phyloP scores from a whole-genome alignment of 2,888 invertebrate genomes.

The Dolichomitus sp. region DNA sequence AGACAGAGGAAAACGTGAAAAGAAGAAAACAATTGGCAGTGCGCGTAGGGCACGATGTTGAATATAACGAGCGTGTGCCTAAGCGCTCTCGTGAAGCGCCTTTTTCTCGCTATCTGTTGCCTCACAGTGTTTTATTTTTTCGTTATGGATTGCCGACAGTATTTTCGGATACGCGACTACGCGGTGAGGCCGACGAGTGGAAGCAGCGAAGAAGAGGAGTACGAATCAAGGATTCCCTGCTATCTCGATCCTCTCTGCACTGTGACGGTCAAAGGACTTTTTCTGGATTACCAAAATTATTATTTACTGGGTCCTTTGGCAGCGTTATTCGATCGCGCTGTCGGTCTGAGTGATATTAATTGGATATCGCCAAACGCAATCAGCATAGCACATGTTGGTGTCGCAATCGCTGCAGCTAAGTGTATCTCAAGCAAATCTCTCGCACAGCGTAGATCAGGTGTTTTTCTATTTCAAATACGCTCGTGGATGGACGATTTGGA shows the following conservation, averaged over 20 bases:
- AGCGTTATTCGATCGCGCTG: constrained; percentile 90
- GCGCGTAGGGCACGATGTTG: constrained; percentile 21
- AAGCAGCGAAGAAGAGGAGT: constrained; percentile 78
- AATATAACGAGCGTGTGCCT: background rate
- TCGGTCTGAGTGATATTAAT: constrained; percentile 88
- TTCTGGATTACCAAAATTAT: constrained; percentile 94
- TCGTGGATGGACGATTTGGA: constrained; percentile 95
- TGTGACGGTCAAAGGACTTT: constrained; percentile 93
- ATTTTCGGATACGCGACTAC: constrained; percentile 91
- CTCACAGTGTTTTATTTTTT: constrained; percentile 86
- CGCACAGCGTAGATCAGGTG: constrained; percentile 91
- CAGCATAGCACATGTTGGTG: constrained; percentile 92
- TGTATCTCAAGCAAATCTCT: constrained; percentile 92
- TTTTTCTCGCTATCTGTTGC: background rate
- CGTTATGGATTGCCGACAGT: constrained; percentile 92
- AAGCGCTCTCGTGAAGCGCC: constrained; percentile 17
- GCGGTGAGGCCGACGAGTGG: constrained; percentile 87
- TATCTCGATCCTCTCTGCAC: constrained; percentile 92
- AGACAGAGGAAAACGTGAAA: background rate
- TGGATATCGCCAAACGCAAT: constrained; percentile 94
- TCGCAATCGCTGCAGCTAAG: constrained; percentile 92
- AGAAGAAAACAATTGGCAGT: background rate
- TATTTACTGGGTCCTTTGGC: constrained; percentile 94
- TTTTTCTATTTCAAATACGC: constrained; percentile 92
- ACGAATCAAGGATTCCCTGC: constrained; percentile 89